Percentiles rank a stretch among this genome's conserved stretches.
phyloP scores from a whole-genome alignment of 2,797 vertebrate genomes.

The Strix occidentalis region DNA sequence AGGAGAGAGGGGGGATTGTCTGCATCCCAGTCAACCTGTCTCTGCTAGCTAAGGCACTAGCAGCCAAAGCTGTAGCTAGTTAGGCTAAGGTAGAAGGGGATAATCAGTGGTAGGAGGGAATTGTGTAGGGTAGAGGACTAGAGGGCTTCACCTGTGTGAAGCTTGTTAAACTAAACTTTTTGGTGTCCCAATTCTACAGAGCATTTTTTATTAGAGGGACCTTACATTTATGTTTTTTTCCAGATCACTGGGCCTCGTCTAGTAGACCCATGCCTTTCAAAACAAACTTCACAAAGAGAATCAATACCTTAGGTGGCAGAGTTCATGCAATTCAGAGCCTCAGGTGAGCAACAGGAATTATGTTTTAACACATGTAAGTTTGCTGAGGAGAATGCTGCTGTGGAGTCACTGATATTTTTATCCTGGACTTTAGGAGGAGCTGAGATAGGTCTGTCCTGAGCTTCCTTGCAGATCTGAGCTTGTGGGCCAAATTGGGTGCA shows the following conservation, averaged over 20 bases:
- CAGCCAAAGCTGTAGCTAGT: neutral
- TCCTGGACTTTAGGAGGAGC: neutral
- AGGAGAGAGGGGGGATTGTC: neutral
- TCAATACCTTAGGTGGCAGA: neutral
- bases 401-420: neutral
- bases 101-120: neutral
- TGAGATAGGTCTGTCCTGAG: neutral
- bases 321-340: neutral
- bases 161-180: neutral
- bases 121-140: neutral
- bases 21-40: neutral
- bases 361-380: neutral
- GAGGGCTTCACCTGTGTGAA: neutral
- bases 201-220: neutral
- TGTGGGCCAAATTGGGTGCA: neutral
- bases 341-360: neutral
- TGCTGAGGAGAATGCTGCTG: neutral
- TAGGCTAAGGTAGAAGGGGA: neutral
- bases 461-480: neutral
- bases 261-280: neutral
- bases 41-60: neutral
- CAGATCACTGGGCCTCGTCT: neutral
- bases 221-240: neutral
- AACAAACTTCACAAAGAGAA: neutral
- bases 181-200: neutral